Evolutionary conservation across 1,140 invertebrate species (phyloP), one percentile per base, ranked within the genome.

Genomic region (Ips nitidus): DNA sequence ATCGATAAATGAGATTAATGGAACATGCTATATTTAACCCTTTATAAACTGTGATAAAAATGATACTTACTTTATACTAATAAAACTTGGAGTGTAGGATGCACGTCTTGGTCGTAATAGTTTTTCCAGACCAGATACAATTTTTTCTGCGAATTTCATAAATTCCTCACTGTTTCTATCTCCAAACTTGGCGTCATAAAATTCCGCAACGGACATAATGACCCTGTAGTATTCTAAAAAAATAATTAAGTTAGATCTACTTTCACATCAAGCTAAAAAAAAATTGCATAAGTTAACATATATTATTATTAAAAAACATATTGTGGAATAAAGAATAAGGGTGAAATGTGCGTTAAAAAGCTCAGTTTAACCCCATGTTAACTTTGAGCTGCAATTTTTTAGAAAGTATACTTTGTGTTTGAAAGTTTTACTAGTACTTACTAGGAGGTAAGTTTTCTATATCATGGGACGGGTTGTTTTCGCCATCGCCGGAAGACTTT

Each of bases 141-240:
- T 70, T 55, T 78, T 71, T 2, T 75, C 63, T 0, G 82, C 72
- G 2, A 85, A 59, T 7, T 77, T 60, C 8, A 73, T 73, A 71
- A 83, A 86, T 52, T 76, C 73, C 2, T 65, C 45, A 65, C 77
- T 82, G 37, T 79, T 76, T 36, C 78, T 75, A 67, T 84, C 75
- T 2, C 60, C 75, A 61, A 82, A 80, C 22, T 77, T 75, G 1
- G 62, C 50, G 3, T 66, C 67, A 73, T 81, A 85, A 1, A 74
- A 75, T 41, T 85, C 77, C 57, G 73, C 73, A 4, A 84, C 75
- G 4, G 78, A 82, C 39, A 86, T 73, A 6, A 75, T 80, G 36
- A 83, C 76, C 57, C 85, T 80, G 75, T 81, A 80, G 55, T 79
- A 79, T 41, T 61, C 75, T 74, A 68, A 57, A 76, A 75, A 58